Evolutionary conservation across 1,140 invertebrate species (phyloP).

Genomic region (Aplysia californica): DNA sequence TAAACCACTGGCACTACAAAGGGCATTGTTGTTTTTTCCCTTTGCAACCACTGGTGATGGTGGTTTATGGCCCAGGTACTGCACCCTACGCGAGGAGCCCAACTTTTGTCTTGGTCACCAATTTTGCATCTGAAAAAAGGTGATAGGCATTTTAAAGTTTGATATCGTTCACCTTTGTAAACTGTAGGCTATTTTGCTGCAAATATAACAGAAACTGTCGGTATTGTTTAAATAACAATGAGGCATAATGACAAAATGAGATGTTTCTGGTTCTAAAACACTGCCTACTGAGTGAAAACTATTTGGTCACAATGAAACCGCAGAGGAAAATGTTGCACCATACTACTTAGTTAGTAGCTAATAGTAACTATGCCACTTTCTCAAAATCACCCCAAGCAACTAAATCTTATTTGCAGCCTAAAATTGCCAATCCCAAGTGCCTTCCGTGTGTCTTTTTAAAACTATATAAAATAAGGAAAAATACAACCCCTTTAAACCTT

Average conservation of each 20-base stretch:
- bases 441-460: too few species aligned
- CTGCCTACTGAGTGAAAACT: neutral
- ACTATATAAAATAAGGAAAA: too few species aligned
- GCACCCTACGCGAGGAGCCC: too few species aligned
- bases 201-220: neutral
- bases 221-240: neutral
- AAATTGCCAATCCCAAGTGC: too few species aligned
- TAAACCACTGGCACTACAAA: slow-evolving; percentile 23
- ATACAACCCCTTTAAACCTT: too few species aligned
- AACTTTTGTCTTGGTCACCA: too few species aligned
- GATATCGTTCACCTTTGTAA: neutral
- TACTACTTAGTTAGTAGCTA: neutral
- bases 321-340: too few species aligned
- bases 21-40: neutral
- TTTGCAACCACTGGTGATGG: neutral
- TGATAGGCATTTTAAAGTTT: too few species aligned
- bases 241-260: neutral
- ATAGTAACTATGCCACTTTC: slow-evolving; percentile 17
- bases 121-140: too few species aligned
- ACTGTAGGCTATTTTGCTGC: neutral
- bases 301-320: too few species aligned
- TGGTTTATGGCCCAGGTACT: neutral
- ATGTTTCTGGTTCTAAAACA: neutral
- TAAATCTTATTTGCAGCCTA: too few species aligned
- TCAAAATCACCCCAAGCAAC: neutral